These are phyloP conservation scores for Gryllus longicercus DNA, from an alignment of 2,888 invertebrate genomes.

Conservation along the genomic window DNA sequence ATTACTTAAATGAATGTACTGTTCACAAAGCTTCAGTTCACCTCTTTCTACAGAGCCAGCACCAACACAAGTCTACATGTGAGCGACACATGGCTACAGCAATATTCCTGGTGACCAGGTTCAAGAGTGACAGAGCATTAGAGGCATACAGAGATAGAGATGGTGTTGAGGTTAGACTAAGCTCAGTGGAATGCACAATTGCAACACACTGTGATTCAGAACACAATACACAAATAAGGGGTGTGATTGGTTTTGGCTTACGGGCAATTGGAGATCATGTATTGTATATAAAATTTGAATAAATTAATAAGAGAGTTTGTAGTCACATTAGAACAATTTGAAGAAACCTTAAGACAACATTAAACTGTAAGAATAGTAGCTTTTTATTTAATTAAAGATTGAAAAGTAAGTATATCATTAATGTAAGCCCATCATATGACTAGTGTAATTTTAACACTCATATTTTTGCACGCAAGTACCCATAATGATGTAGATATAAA, in stretches of 20 bases:
- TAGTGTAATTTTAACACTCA: too few species aligned
- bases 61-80: conserved; percentile 10
- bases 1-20: neutral
- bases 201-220: conserved; percentile 10
- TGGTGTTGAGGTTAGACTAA: conserved; percentile 17
- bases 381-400: too few species aligned
- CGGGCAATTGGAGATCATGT: too few species aligned
- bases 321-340: too few species aligned
- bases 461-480: too few species aligned
- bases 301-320: too few species aligned
- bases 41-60: neutral
- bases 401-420: too few species aligned
- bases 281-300: too few species aligned
- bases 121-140: conserved; percentile 17
- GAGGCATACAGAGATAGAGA: conserved; percentile 2
- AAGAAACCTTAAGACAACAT: too few species aligned
- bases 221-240: conserved; percentile 11
- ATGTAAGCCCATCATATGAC: too few species aligned
- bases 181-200: conserved; percentile 8
- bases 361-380: too few species aligned
- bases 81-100: conserved; percentile 1
- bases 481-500: too few species aligned
- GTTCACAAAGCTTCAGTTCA: neutral
- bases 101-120: neutral
- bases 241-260: neutral